These are phyloP conservation scores for Cherax quadricarinatus DNA, from an alignment of 1,140 invertebrate species.

Conservation along the genomic window DNA sequence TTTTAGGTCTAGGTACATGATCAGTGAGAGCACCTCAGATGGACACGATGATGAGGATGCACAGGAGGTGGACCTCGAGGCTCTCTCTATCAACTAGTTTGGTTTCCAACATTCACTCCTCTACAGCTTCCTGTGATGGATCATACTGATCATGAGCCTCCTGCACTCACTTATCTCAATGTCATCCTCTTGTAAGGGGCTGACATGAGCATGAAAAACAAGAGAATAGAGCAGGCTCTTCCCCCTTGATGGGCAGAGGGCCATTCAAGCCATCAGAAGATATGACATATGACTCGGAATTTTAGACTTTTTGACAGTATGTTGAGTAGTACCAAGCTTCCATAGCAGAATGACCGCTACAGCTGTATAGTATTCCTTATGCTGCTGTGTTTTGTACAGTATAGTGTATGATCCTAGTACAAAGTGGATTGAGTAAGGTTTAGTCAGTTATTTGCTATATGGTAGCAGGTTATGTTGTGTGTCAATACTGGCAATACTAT, in stretches of 20 bases:
- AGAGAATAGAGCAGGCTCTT: conserved; percentile 21
- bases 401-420: conserved; percentile 20
- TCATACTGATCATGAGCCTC: conserved; percentile 18
- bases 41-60: conserved; percentile 41
- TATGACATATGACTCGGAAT: conserved; percentile 51
- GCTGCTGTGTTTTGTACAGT: neutral
- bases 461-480: conserved; percentile 22
- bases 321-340: conserved; percentile 45
- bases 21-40: conserved; percentile 39
- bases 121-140: conserved; percentile 33
- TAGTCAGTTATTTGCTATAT: conserved; percentile 10
- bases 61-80: conserved; percentile 58
- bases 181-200: conserved; percentile 4
- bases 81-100: conserved; percentile 60
- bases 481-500: conserved; percentile 23
- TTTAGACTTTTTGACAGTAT: conserved; percentile 21
- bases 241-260: conserved; percentile 46
- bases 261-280: conserved; percentile 64
- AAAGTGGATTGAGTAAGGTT: neutral
- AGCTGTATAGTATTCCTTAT: conserved; percentile 18
- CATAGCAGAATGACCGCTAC: conserved; percentile 16
- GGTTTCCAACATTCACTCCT: neutral
- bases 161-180: conserved; percentile 17
- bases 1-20: conserved; percentile 19
- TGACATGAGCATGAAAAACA: conserved; percentile 14